Percentiles rank a stretch among this genome's conserved stretches.
Conservation (phyloP, 2,797 vertebrate species). For the Aulostomus chinensis region DNA sequence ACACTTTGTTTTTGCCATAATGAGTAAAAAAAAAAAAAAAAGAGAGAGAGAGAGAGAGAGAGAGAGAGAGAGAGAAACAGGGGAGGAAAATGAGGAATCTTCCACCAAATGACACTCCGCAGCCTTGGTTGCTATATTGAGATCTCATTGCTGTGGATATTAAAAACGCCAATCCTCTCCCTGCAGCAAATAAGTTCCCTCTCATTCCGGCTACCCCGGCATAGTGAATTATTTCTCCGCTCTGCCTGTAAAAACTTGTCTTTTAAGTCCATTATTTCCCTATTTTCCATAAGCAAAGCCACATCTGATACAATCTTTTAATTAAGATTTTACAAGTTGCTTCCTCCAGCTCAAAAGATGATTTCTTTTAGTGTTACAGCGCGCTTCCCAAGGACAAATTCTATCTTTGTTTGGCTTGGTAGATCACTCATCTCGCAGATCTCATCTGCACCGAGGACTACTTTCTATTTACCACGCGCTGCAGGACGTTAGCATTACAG, state of each 20-base stretch:
- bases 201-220: conserved; percentile 55
- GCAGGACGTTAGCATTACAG: conserved; percentile 18
- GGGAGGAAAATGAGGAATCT: conserved; percentile 40
- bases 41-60: conserved; percentile 49
- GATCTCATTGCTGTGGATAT: conserved; percentile 68
- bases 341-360: conserved; percentile 59
- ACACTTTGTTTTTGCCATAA: conserved; percentile 71
- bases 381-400: conserved; percentile 67
- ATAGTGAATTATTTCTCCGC: conserved; percentile 62
- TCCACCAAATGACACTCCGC: conserved; percentile 43
- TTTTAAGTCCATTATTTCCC: conserved; percentile 75
- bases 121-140: conserved; percentile 52
- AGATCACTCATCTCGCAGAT: conserved; percentile 55
- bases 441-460: conserved; percentile 23
- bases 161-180: conserved; percentile 74
- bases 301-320: conserved; percentile 79
- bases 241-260: conserved; percentile 64
- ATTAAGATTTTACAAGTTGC: conserved; percentile 80
- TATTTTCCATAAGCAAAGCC: conserved; percentile 74
- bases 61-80: conserved; percentile 52
- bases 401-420: conserved; percentile 57
- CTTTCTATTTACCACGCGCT: conserved; percentile 43
- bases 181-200: conserved; percentile 63
- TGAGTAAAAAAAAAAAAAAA: conserved; percentile 50
- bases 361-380: conserved; percentile 32